Evolutionary conservation across 2,797 vertebrate species (phyloP), one percentile per base, ranked within the genome.

Genomic region (Psittacula derbiana): DNA sequence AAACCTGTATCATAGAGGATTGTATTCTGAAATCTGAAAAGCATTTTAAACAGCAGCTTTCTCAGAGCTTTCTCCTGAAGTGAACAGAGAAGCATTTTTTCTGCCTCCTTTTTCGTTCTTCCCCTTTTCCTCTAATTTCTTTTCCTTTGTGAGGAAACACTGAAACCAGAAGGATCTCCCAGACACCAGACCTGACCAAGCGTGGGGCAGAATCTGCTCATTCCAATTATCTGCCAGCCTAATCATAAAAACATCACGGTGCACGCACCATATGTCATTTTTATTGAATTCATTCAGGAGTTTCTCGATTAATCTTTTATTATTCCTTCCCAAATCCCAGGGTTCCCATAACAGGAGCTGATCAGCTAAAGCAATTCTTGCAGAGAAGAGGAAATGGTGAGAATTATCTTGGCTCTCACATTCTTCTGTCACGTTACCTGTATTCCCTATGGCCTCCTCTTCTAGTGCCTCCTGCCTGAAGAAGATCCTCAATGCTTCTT

Each of bases 291-390:
- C 97, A 97, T 98, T 97, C 97, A 97, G 92, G 96, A 97, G 97
- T 97, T 98, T 98, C 98, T 97, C 97, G 86, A 98, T 98, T 98
- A 98, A 98, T 98, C 97, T 97, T 98, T 98, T 98, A 98, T 98
- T 98, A 98, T 98, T 98, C 97, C 95, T 96, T 97, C 97, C 97
- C 95, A 97, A 97, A 97, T 98, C 97, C 95, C 97, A 97, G 93
- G 95, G 94, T 98, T 97, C 97, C 95, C 96, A 80, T 94, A 97
- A 95, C 79, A 95, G 67, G 84, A 36, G 33, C 88, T 97, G 97
- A 98, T 98, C 97, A 97, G 96, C 96, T 97, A 93, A 97, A 97
- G 96, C 94, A 96, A 97, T 97, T 97, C 96, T 92, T 92, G 84
- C 78, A 66, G 86, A 87, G 90, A 89, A 89, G 80, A 94, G 64